Percentiles rank a stretch among this genome's conserved stretches.
phyloP scores from a whole-genome alignment of 2,113 vertebrate species.

The Microcebus tavaratra region DNA sequence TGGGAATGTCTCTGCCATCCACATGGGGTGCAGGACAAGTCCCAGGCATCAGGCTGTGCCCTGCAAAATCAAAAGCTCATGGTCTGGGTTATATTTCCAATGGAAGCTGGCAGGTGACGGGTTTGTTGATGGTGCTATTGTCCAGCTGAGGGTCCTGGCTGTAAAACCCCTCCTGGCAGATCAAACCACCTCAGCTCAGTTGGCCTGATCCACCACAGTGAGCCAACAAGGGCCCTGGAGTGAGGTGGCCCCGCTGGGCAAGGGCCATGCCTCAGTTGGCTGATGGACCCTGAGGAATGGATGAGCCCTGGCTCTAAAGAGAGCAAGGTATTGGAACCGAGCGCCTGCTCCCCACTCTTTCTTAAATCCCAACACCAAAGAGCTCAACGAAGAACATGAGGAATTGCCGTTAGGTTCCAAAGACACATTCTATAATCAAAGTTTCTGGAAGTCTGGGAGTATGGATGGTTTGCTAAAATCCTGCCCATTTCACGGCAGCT shows the following conservation, averaged over 20 bases:
- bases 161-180: not conserved
- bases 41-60: not conserved
- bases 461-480: not conserved
- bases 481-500: not conserved
- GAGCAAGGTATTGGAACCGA: not conserved
- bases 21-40: not conserved
- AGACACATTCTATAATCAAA: not conserved
- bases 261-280: not conserved
- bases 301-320: not conserved
- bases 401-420: not conserved
- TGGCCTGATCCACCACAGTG: not conserved
- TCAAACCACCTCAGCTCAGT: not conserved
- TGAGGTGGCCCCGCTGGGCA: not conserved
- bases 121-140: not conserved
- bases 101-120: not conserved
- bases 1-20: not conserved
- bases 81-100: not conserved
- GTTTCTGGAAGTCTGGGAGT: not conserved
- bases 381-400: not conserved
- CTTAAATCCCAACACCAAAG: not conserved
- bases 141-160: not conserved
- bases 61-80: not conserved
- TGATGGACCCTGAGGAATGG: not conserved
- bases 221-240: not conserved
- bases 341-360: not conserved